Percentiles rank a stretch among this genome's conserved stretches.
Evolutionary conservation across 2,113 vertebrate genomes (phyloP).

Genomic region (Glareola pratincola): DNA sequence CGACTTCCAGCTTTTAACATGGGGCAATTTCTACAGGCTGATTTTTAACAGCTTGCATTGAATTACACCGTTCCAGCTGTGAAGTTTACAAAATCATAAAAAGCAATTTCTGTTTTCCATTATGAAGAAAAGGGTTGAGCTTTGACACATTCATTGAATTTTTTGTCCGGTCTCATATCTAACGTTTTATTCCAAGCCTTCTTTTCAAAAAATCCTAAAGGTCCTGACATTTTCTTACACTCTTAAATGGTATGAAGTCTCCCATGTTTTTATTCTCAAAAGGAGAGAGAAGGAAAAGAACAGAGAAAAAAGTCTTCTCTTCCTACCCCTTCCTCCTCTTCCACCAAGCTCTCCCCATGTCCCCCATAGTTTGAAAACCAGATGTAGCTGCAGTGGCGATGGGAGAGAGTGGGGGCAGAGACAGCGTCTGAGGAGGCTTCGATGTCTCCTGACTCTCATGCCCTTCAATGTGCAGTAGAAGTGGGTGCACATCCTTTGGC

Average conservation of each 20-base stretch:
- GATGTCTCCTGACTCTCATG: not conserved
- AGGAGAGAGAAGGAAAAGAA: not conserved
- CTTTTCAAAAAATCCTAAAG: not conserved
- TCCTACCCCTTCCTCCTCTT: not conserved
- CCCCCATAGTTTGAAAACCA: not conserved
- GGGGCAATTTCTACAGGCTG: not conserved
- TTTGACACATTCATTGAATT: slow-evolving; percentile 3
- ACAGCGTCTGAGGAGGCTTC: not conserved
- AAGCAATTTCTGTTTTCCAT: not conserved
- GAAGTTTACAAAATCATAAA: not conserved
- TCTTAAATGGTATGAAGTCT: not conserved
- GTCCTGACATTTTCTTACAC: not conserved
- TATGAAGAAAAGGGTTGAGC: not conserved
- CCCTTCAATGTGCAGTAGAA: not conserved
- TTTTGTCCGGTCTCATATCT: not conserved
- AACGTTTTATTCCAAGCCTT: not conserved
- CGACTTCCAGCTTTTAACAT: not conserved
- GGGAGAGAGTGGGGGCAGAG: not conserved
- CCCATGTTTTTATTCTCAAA: not conserved
- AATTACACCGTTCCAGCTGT: not conserved
- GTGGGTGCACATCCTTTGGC: accelerated
- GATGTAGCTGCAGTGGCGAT: not conserved
- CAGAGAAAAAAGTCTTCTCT: not conserved
- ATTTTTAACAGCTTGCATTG: not conserved
- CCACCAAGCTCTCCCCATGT: not conserved